Conservation (phyloP, 2,888 invertebrate genomes). For the Pinctada fucata region DNA sequence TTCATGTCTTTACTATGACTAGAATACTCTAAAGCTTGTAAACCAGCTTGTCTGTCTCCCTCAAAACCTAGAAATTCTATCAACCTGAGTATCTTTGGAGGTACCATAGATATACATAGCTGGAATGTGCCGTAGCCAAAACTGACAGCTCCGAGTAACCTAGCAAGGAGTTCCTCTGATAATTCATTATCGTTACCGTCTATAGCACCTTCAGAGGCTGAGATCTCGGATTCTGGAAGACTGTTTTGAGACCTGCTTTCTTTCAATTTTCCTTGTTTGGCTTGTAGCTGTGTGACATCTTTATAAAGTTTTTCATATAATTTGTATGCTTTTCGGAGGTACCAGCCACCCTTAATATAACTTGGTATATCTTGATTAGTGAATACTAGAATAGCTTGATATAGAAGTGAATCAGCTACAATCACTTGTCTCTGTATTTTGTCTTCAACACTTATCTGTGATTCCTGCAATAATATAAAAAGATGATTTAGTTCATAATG, state of each 20-base stretch:
- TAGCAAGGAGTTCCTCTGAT: slow-evolving; percentile 77
- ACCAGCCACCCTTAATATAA: slow-evolving; percentile 83
- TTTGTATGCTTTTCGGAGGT: slow-evolving; percentile 84
- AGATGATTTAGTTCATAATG: background rate
- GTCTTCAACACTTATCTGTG: slow-evolving; percentile 75
- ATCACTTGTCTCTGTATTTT: slow-evolving; percentile 83
- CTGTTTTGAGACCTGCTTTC: slow-evolving; percentile 31
- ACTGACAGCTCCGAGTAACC: slow-evolving; percentile 84
- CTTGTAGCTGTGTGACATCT: slow-evolving; percentile 80
- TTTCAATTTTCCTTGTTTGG: slow-evolving; percentile 56
- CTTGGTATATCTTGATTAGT: slow-evolving; percentile 83
- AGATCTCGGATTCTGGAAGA: slow-evolving; percentile 30
- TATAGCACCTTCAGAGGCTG: slow-evolving; percentile 40
- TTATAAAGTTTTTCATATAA: slow-evolving; percentile 83
- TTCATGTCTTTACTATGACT: slow-evolving; percentile 83
- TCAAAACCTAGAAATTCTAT: slow-evolving; percentile 84
- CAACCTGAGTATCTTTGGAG: slow-evolving; percentile 80
- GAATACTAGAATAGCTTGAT: slow-evolving; percentile 82
- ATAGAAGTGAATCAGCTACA: slow-evolving; percentile 83
- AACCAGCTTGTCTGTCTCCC: slow-evolving; percentile 81
- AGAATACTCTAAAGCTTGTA: slow-evolving; percentile 81
- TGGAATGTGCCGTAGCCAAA: slow-evolving; percentile 86
- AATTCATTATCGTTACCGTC: slow-evolving; percentile 64
- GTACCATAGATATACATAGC: slow-evolving; percentile 83
- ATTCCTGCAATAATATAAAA: slow-evolving; percentile 36